A percentile compares a stretch with the other conserved stretches of the same genome.
These are phyloP conservation scores for Lagorchestes hirsutus DNA, from an alignment of 2,797 vertebrate species.

Conservation along the genomic window DNA sequence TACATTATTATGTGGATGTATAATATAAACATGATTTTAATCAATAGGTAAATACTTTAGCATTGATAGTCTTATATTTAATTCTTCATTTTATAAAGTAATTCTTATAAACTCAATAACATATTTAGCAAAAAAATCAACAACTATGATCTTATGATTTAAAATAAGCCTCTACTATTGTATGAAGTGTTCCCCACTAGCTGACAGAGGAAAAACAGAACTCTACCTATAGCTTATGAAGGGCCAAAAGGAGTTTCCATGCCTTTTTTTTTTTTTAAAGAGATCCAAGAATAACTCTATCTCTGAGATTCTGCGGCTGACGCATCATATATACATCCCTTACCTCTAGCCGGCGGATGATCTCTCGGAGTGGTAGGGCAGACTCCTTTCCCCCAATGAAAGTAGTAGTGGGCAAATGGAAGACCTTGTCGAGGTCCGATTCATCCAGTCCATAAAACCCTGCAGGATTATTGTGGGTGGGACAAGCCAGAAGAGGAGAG, in stretches of 20 bases:
- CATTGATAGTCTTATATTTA: not conserved
- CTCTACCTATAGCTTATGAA: constrained; percentile 28
- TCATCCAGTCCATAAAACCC: constrained; percentile 93
- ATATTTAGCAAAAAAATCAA: not conserved
- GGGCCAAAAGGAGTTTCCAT: not conserved
- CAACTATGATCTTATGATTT: not conserved
- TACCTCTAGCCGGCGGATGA: constrained; percentile 95
- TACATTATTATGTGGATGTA: not conserved
- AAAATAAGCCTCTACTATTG: not conserved
- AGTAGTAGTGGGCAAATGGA: constrained; percentile 94
- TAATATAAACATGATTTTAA: not conserved
- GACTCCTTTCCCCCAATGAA: constrained; percentile 94
- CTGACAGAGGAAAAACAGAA: not conserved
- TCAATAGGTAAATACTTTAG: not conserved
- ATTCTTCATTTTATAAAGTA: not conserved
- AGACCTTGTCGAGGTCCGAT: constrained; percentile 94
- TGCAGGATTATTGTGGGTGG: constrained; percentile 79
- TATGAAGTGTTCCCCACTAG: not conserved
- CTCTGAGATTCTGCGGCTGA: not conserved
- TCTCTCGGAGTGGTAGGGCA: constrained; percentile 92
- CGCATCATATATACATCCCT: not conserved
- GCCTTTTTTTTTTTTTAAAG: constrained; percentile 3
- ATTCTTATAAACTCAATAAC: not conserved
- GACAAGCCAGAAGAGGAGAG: constrained; percentile 71
- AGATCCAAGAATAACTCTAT: not conserved